A percentile compares a stretch with the other conserved stretches of the same genome.
phyloP scores from a whole-genome alignment of 2,797 vertebrate species.

The Mycteria americana region DNA sequence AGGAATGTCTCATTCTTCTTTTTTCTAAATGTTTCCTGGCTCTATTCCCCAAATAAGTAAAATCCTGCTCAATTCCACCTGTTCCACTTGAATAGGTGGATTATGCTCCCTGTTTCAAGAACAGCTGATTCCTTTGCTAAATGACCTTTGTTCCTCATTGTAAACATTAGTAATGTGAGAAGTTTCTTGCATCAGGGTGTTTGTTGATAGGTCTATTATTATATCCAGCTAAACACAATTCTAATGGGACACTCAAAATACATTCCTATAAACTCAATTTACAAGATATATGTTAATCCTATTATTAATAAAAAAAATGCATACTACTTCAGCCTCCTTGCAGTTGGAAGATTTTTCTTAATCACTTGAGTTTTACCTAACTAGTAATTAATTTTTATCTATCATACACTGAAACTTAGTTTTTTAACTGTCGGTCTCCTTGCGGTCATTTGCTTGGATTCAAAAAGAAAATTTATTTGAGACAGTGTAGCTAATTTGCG shows the following conservation, averaged over 20 bases:
- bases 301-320: not conserved
- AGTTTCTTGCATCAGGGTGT: not conserved
- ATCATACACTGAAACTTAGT: not conserved
- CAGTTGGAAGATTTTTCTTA: not conserved
- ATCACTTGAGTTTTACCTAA: not conserved
- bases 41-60: not conserved
- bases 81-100: not conserved
- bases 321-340: not conserved
- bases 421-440: not conserved
- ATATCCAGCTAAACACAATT: not conserved
- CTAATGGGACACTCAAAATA: not conserved
- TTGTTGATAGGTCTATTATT: not conserved
- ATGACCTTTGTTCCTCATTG: not conserved
- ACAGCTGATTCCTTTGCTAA: conserved; percentile 2
- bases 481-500: not conserved
- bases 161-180: not conserved
- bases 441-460: not conserved
- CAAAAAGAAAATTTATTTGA: not conserved
- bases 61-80: not conserved
- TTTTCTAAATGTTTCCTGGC: not conserved
- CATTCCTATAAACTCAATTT: not conserved
- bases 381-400: not conserved
- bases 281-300: not conserved
- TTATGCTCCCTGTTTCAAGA: not conserved
- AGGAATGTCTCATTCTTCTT: not conserved